Evolutionary conservation across 2,797 vertebrate genomes (phyloP).

Genomic region (Lithobates pipiens): DNA sequence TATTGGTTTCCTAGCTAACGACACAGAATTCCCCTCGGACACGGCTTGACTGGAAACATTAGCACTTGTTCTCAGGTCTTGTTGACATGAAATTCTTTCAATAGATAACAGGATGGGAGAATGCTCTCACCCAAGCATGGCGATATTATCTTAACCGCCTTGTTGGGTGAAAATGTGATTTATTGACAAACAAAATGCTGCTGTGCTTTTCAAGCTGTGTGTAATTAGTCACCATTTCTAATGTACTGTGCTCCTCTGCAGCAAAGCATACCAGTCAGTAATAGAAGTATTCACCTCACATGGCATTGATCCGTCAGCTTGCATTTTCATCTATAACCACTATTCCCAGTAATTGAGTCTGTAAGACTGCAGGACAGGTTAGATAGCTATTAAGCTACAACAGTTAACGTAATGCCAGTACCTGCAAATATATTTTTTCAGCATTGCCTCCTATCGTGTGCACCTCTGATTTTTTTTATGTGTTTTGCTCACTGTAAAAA

Average conservation of each 20-base stretch:
- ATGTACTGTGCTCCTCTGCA: constrained; percentile 28
- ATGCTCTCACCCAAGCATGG: constrained; percentile 59
- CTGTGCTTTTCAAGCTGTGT: constrained; percentile 38
- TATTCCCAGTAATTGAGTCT: constrained; percentile 48
- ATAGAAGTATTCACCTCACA: constrained; percentile 23
- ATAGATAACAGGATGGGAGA: constrained; percentile 67
- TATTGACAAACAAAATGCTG: constrained; percentile 58
- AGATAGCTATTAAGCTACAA: constrained; percentile 21
- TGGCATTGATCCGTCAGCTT: constrained; percentile 45
- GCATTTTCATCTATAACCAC: constrained; percentile 46
- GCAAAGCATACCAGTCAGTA: constrained; percentile 28
- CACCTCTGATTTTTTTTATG: not conserved
- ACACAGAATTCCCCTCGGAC: constrained; percentile 71
- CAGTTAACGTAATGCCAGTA: not conserved
- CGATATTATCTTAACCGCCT: constrained; percentile 56
- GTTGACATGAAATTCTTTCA: constrained; percentile 76
- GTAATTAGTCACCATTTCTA: constrained; percentile 55
- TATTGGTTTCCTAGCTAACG: constrained; percentile 70
- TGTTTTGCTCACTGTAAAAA: not conserved
- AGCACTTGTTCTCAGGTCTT: constrained; percentile 76
- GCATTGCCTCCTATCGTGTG: not conserved
- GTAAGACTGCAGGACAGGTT: constrained; percentile 13
- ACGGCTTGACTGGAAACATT: constrained; percentile 75
- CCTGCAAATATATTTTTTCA: not conserved
- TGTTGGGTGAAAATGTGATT: constrained; percentile 53